Evolutionary conservation across 2,888 invertebrate species (phyloP), one percentile per base, ranked within the genome.

Genomic region (Troilus luridus): DNA sequence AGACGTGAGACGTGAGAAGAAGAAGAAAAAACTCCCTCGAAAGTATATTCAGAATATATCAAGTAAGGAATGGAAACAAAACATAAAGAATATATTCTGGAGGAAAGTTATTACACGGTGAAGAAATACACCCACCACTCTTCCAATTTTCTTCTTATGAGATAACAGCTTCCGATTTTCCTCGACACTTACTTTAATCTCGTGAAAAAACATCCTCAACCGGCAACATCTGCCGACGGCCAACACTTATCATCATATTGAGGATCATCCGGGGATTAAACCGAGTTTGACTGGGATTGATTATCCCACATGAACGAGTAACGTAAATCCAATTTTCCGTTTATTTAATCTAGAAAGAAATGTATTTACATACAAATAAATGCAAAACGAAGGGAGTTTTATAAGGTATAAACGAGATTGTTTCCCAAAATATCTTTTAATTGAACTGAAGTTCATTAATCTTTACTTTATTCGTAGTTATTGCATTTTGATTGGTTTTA

Each of bases 101-200:
- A 58, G 27, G 27, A 17, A 85, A 58, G 85, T 85, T 85, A 85
- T 85, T 85, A 85, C 85, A n/a, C 56, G 56, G 85, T 12, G 56
- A 85, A 85, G 72, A 85, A 56, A 85, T 85, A 85, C 21, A 85
- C 8, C 56, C 85, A n/a, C 85, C 56, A n/a, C 19, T 85, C 85
- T 85, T 85, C 72, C 85, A 85, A 85, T 85, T 85, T 85, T 85
- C 85, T 85, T n/a, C 85, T 85, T 85, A 85, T 85, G 85, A 85
- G 85, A 58, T 85, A 85, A 85, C 56, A 85, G 56, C 56, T 56
- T n/a, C 56, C 85, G 85, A 85, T 85, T 85, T 85, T 85, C 85
- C 85, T 85, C 85, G 56, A 85, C 56, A 56, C 85, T 85, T 85
- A 56, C 85, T 85, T 85, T 85, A 54, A 85, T 85, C 85, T 85